phyloP scores from a whole-genome alignment of 2,113 vertebrate genomes.

The Galemys pyrenaicus region DNA sequence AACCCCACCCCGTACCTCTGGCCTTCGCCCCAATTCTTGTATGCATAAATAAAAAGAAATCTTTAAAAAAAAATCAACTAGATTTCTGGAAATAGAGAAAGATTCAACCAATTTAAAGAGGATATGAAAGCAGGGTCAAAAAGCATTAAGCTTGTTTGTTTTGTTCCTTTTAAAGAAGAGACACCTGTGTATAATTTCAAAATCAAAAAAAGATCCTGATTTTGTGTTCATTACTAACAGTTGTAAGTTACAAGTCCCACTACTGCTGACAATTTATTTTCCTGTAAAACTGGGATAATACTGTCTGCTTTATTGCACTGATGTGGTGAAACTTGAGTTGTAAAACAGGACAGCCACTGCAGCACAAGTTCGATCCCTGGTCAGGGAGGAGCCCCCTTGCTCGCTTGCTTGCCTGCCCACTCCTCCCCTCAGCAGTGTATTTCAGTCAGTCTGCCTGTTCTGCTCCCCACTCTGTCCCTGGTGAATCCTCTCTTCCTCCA shows the following conservation, averaged over 20 bases:
- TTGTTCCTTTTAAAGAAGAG: background rate
- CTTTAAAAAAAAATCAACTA: background rate
- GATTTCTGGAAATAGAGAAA: background rate
- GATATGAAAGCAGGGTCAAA: background rate
- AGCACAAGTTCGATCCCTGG: no score
- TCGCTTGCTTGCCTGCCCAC: no score
- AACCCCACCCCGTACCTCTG: no score
- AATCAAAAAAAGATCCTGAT: background rate
- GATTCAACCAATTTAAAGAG: background rate
- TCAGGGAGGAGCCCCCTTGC: no score
- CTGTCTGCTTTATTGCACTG: background rate
- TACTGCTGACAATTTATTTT: background rate
- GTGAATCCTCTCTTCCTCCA: no score
- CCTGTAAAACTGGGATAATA: background rate
- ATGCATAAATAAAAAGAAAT: no score
- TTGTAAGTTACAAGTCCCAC: background rate
- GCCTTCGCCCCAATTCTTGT: no score
- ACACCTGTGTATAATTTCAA: background rate
- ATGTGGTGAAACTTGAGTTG: background rate
- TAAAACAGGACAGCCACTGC: constrained; percentile 36
- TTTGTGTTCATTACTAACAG: background rate
- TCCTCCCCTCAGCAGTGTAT: no score
- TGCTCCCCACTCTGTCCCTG: no score
- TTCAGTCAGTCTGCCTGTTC: no score
- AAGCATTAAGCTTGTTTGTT: background rate